These are phyloP conservation scores for Dicrurus megarhynchus DNA, from an alignment of 2,113 vertebrate species.

Conservation along the genomic window DNA sequence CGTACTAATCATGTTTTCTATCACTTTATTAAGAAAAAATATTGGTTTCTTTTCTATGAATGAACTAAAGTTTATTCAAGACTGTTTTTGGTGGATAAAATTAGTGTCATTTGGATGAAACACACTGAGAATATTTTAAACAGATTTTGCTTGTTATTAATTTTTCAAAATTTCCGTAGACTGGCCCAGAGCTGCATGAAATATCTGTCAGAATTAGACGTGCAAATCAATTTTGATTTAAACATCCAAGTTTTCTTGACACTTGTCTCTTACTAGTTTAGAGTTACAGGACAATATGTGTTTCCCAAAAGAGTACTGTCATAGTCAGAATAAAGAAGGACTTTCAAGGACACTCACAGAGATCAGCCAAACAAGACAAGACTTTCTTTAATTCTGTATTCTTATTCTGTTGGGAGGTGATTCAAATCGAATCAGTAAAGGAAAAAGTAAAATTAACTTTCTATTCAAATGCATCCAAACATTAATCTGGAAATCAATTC, in stretches of 20 bases:
- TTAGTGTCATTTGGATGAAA: neutral
- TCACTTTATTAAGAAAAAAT: neutral
- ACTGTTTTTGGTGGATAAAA: neutral
- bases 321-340: conserved; percentile 39
- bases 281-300: conserved; percentile 50
- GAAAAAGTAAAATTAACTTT: neutral
- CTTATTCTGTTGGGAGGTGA: neutral
- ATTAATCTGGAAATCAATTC: neutral
- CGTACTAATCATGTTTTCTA: neutral
- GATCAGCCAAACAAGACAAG: conserved; percentile 12
- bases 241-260: conserved; percentile 36
- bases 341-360: conserved; percentile 40
- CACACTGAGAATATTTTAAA: neutral
- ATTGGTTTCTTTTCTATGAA: neutral
- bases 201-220: neutral
- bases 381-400: neutral
- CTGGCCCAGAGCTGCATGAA: conserved; percentile 20
- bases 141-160: neutral
- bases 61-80: neutral
- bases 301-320: conserved; percentile 10
- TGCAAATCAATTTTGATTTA: conserved; percentile 59
- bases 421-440: neutral
- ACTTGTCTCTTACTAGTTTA: conserved; percentile 22
- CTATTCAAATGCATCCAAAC: neutral
- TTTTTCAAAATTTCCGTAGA: conserved; percentile 28